Evolutionary conservation across 2,797 vertebrate genomes (phyloP).

Genomic region (Pseudochirops corinnae): DNA sequence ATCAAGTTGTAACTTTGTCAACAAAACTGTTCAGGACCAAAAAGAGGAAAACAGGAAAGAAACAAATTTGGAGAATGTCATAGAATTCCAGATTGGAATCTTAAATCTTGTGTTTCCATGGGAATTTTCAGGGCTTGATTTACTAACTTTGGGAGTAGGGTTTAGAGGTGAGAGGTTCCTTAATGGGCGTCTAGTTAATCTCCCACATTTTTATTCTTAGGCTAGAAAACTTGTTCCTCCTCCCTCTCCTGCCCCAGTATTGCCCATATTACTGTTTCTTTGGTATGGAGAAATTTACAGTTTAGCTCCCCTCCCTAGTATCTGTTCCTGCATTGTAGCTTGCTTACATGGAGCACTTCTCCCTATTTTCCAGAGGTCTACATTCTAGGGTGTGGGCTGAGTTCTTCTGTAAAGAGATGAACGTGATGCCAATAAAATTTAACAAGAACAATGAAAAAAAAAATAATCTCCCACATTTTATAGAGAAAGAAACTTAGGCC

Average conservation of each 20-base stretch:
- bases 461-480: no score
- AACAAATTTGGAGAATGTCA: neutral
- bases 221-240: slow-evolving; percentile 67
- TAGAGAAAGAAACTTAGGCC: neutral
- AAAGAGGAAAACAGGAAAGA: neutral
- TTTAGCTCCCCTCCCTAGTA: slow-evolving; percentile 81
- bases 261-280: slow-evolving; percentile 80
- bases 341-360: slow-evolving; percentile 86
- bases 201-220: slow-evolving; percentile 81
- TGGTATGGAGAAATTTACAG: slow-evolving; percentile 83
- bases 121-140: neutral
- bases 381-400: slow-evolving; percentile 86
- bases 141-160: neutral
- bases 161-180: neutral
- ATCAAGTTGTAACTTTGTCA: neutral
- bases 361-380: slow-evolving; percentile 83
- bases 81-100: neutral
- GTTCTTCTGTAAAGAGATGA: slow-evolving; percentile 90
- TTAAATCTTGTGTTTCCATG: neutral
- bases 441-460: slow-evolving; percentile 87
- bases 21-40: neutral
- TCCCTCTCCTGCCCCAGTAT: slow-evolving; percentile 52
- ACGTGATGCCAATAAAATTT: slow-evolving; percentile 90
- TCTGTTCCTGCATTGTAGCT: slow-evolving; percentile 86
- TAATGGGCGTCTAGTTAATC: neutral